Percentiles rank a stretch among this genome's conserved stretches.
Conservation (phyloP, 2,797 vertebrate species). For the Enteromius trimaculatus region DNA sequence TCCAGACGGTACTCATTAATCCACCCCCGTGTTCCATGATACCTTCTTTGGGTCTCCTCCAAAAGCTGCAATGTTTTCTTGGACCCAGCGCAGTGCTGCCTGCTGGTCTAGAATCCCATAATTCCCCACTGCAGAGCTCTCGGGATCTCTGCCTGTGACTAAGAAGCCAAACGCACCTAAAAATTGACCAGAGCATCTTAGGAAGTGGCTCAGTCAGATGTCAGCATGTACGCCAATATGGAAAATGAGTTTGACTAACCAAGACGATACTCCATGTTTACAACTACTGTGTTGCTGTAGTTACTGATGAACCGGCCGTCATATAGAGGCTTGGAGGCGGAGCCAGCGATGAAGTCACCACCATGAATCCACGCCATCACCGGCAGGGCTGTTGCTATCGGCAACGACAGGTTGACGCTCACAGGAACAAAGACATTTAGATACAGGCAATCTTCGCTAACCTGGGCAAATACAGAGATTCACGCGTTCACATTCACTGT, state of each 20-base stretch:
- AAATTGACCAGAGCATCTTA: slow-evolving; percentile 29
- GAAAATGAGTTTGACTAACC: slow-evolving; percentile 66
- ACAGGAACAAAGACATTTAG: slow-evolving; percentile 79
- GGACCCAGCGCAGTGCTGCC: slow-evolving; percentile 78
- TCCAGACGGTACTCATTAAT: not conserved
- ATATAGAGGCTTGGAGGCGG: slow-evolving; percentile 79
- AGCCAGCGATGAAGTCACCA: slow-evolving; percentile 80
- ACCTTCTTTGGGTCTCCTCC: slow-evolving; percentile 79
- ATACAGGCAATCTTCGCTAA: slow-evolving; percentile 82
- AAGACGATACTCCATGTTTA: slow-evolving; percentile 78
- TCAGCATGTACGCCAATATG: not conserved
- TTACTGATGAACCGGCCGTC: slow-evolving; percentile 81
- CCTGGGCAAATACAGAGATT: slow-evolving; percentile 61
- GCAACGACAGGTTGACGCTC: slow-evolving; percentile 68
- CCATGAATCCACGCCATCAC: slow-evolving; percentile 84
- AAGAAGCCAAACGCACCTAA: slow-evolving; percentile 82
- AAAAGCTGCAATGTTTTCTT: slow-evolving; percentile 76
- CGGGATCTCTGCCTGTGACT: slow-evolving; percentile 74
- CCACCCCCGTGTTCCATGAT: slow-evolving; percentile 17
- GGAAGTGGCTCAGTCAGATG: not conserved
- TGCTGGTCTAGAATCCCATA: slow-evolving; percentile 83
- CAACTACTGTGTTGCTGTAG: slow-evolving; percentile 76
- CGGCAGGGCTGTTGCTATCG: slow-evolving; percentile 65
- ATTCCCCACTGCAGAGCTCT: slow-evolving; percentile 73
- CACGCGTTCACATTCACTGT: not conserved